Evolutionary conservation across 1,140 invertebrate genomes (phyloP).

Genomic region (Drosophila bocqueti): DNA sequence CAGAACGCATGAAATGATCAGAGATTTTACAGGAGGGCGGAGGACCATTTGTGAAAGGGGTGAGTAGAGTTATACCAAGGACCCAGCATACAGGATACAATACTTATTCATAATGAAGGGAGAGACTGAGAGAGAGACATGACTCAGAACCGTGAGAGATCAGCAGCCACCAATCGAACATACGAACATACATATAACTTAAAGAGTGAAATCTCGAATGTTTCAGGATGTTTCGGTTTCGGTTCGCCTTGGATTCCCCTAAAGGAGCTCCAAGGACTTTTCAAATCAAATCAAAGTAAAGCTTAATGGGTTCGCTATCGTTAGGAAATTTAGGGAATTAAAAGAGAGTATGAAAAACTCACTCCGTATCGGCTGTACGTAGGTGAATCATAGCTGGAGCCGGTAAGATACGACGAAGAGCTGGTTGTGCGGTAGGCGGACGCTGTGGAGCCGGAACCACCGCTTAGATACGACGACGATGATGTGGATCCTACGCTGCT

Average conservation of each 20-base stretch:
- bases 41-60: background rate
- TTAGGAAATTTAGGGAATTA: background rate
- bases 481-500: constrained; percentile 63
- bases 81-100: constrained; percentile 36
- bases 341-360: constrained; percentile 43
- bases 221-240: constrained; percentile 22
- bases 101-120: constrained; percentile 10
- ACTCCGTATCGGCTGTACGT: constrained; percentile 82
- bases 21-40: background rate
- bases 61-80: constrained; percentile 40
- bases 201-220: constrained; percentile 25
- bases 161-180: constrained; percentile 41
- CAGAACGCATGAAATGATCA: constrained; percentile 25
- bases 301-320: constrained; percentile 13
- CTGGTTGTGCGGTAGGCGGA: constrained; percentile 68
- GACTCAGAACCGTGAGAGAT: constrained; percentile 38
- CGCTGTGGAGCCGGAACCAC: constrained; percentile 47
- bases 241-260: background rate
- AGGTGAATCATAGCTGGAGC: constrained; percentile 78
- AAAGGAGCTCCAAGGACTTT: constrained; percentile 4
- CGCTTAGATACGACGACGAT: constrained; percentile 62
- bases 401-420: constrained; percentile 64
- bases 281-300: constrained; percentile 4
- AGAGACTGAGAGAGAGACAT: constrained; percentile 14
- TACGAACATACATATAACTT: constrained; percentile 25